phyloP scores from a whole-genome alignment of 2,797 vertebrate genomes.

The Morelia viridis region DNA sequence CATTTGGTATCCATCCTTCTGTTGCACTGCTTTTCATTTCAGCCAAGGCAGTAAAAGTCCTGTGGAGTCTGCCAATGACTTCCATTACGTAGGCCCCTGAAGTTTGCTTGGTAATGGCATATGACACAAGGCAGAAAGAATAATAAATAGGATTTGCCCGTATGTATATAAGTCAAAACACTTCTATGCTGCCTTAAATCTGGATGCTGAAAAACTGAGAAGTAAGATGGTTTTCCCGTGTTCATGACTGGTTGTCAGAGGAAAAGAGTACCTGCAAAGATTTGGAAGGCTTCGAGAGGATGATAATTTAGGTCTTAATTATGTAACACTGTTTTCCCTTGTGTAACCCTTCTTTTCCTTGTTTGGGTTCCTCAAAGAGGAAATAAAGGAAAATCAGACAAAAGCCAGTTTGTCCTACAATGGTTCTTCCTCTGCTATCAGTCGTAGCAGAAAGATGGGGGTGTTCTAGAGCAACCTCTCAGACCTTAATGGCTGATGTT shows the following conservation, averaged over 20 bases:
- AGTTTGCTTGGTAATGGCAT: not conserved
- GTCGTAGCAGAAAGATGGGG: not conserved
- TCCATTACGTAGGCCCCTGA: constrained; percentile 7
- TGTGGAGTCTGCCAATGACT: not conserved
- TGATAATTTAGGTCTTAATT: not conserved
- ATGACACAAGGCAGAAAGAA: not conserved
- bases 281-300: not conserved
- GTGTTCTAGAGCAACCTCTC: not conserved
- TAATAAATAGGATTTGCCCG: constrained; percentile 13
- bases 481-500: not conserved
- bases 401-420: not conserved
- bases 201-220: not conserved
- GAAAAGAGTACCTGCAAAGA: not conserved
- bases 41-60: constrained; percentile 8
- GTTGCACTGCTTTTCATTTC: not conserved
- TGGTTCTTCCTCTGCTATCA: not conserved
- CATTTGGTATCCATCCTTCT: not conserved
- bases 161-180: not conserved
- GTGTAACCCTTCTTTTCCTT: not conserved
- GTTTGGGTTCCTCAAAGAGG: not conserved
- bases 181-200: not conserved
- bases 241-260: not conserved
- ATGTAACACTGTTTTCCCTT: not conserved
- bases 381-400: not conserved
- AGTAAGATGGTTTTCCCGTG: not conserved